phyloP scores from a whole-genome alignment of 2,888 invertebrate species.

The Leuctra nigra region DNA sequence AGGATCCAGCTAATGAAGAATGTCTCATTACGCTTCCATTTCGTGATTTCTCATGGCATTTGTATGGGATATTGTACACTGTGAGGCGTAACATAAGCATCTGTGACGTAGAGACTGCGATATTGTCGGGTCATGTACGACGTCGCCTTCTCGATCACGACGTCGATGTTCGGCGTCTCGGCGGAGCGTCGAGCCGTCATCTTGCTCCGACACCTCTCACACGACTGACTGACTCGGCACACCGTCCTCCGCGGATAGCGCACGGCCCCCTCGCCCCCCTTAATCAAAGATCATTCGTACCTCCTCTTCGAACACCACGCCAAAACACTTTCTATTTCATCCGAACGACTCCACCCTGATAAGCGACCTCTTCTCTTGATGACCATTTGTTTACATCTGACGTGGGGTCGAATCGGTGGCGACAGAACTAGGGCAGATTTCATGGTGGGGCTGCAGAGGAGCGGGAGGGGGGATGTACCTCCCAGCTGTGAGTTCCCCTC shows the following conservation, averaged over 20 bases:
- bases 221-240: constrained; percentile 6
- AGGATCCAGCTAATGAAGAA: too few relatives aligned
- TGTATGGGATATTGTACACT: too few relatives aligned
- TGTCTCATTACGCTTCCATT: too few relatives aligned
- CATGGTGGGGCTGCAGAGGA: constrained; percentile 2
- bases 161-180: background rate
- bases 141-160: too few relatives aligned
- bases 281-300: constrained; percentile 4
- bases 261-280: constrained; percentile 11
- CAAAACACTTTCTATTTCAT: constrained; percentile 19
- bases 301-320: constrained; percentile 7
- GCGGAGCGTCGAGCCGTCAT: background rate
- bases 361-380: constrained; percentile 6
- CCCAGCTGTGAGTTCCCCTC: constrained; percentile 14
- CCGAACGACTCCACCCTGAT: constrained; percentile 14
- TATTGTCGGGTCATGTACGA: too few relatives aligned
- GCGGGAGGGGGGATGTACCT: background rate
- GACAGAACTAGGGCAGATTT: constrained; percentile 18
- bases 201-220: constrained; percentile 7
- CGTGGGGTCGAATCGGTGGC: constrained; percentile 1
- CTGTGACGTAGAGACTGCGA: too few relatives aligned
- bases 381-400: constrained; percentile 19
- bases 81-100: too few relatives aligned
- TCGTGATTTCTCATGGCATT: too few relatives aligned
- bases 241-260: constrained; percentile 1